Evolutionary conservation across 2,888 invertebrate genomes (phyloP), one percentile per base, ranked within the genome.

Genomic region (Schizotus pectinicornis): DNA sequence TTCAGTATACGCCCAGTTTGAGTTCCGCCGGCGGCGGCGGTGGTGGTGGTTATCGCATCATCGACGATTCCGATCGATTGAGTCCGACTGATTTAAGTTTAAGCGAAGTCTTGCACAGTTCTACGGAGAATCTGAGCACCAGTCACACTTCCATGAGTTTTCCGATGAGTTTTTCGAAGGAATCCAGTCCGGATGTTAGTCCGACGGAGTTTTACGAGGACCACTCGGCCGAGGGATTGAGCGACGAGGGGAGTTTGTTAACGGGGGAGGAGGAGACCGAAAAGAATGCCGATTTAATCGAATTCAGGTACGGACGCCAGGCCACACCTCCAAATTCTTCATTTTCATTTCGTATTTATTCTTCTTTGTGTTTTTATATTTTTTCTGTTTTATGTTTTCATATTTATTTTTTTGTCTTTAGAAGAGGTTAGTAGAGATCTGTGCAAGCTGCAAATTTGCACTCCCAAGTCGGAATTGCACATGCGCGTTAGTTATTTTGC

Each of bases 81-180:
- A 75, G 72, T 59, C 71, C 72, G 7, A 70, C 71, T 1, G 76
- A 76, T 59, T 54, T 75, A 34, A 77, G 76, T 49, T 59, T 78
- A 54, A 78, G 76, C 59, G 78, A 77, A 61, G 73, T 77, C 0
- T 56, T 76, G 6, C 75, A 74, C 43, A 76, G 73, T 31, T 50
- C 54, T 0, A 59, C 59, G 1, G 56, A 78, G 51, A 75, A 74
- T 57, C 55, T 75, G 13, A 86, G 0, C 83, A 85, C 6, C 82
- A 86, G 62, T 67, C 73, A 71, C 34, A 74, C 74, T n/a, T 75
- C 77, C 6, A 62, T 76, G n/a, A 78, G 77, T 63, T 76, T 75
- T 38, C 77, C 77, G 31, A 14, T 68, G 3, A 77, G 74, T 45
- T 71, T 73, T 7, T 73, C 74, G 8, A 75, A 73, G 48, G 73